Evolutionary conservation across 1,140 invertebrate species (phyloP).

Genomic region (Drosophila bifasciata): DNA sequence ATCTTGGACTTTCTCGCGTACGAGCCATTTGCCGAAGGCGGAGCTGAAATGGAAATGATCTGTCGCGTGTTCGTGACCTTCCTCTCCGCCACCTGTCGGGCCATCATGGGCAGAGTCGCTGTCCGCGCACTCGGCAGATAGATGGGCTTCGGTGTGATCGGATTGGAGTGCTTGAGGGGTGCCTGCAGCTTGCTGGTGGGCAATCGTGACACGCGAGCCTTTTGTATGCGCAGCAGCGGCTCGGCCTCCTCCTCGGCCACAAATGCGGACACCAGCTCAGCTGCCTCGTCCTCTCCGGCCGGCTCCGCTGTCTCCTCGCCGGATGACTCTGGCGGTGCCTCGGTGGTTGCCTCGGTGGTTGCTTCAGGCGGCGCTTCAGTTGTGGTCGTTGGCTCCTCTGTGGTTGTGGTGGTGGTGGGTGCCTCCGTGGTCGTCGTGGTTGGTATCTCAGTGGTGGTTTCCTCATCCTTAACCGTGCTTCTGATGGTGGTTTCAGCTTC

Average conservation of each 20-base stretch:
- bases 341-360: constrained; percentile 51
- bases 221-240: constrained; percentile 72
- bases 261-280: constrained; percentile 71
- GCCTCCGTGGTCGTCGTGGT: constrained; percentile 54
- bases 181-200: constrained; percentile 75
- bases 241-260: constrained; percentile 73
- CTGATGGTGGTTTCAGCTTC: constrained; percentile 51
- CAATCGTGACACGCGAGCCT: constrained; percentile 63
- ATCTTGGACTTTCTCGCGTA: constrained; percentile 31
- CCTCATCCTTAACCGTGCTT: constrained; percentile 20
- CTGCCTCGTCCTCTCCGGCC: constrained; percentile 66
- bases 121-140: constrained; percentile 66
- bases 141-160: constrained; percentile 66
- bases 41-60: constrained; percentile 41
- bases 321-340: constrained; percentile 33
- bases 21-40: constrained; percentile 10
- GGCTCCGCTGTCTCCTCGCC: constrained; percentile 31
- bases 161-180: constrained; percentile 67
- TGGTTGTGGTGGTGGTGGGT: constrained; percentile 62
- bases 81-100: constrained; percentile 49
- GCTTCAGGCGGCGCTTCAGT: constrained; percentile 54
- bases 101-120: constrained; percentile 63
- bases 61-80: constrained; percentile 22
- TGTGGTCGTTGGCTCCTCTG: constrained; percentile 33
- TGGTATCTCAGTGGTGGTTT: constrained; percentile 54